Conservation (phyloP, 2,113 vertebrate species). For the Gila orcuttii region DNA sequence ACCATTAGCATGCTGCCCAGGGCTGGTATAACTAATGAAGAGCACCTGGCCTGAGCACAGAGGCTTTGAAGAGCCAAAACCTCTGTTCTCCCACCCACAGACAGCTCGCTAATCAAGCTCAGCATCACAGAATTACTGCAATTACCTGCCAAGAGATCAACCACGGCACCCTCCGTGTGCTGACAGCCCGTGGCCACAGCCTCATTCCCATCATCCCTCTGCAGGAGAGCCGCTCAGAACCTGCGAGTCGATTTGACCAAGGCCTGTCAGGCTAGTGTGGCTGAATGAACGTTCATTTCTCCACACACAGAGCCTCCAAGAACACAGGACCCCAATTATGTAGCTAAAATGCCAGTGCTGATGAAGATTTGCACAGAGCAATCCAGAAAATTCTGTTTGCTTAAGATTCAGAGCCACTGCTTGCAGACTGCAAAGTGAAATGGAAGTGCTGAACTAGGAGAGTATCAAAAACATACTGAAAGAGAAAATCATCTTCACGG, state of each 20-base stretch:
- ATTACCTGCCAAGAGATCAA: slow-evolving; percentile 38
- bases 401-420: slow-evolving; percentile 6
- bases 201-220: slow-evolving; percentile 5
- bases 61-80: slow-evolving; percentile 20
- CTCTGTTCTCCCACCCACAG: slow-evolving; percentile 20
- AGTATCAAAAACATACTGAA: background rate
- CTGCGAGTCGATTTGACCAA: background rate
- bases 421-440: background rate
- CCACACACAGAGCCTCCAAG: background rate
- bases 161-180: background rate
- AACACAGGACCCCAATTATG: slow-evolving; percentile 15
- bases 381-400: background rate
- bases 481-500: background rate
- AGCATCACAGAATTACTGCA: slow-evolving; percentile 35
- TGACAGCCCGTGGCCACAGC: slow-evolving; percentile 4
- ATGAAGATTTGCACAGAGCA: background rate
- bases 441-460: background rate
- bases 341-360: background rate
- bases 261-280: background rate
- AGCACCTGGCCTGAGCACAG: slow-evolving; percentile 41
- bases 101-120: slow-evolving; percentile 18
- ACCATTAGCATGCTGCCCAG: slow-evolving; percentile 42
- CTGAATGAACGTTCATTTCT: background rate
- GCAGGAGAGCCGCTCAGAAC: slow-evolving; percentile 8
- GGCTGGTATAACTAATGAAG: slow-evolving; percentile 39